Evolutionary conservation across 1,140 invertebrate species (phyloP).

Genomic region (Drosophila bifasciata): DNA sequence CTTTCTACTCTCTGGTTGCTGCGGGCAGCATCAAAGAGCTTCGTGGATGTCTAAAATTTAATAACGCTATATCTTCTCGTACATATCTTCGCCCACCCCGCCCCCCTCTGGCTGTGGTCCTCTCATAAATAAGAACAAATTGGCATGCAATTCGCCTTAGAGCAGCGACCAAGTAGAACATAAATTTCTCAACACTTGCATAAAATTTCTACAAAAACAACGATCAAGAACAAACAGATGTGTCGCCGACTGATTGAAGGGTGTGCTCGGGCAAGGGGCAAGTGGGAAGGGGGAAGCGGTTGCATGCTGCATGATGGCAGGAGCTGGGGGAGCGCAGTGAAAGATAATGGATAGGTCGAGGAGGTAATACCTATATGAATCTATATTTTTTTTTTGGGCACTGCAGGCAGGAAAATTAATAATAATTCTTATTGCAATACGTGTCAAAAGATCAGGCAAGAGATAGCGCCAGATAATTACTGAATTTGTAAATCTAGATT

Average conservation of each 20-base stretch:
- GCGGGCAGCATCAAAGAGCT: conserved; percentile 29
- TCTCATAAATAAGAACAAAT: conserved; percentile 75
- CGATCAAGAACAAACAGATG: conserved; percentile 64
- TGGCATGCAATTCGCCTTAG: conserved; percentile 73
- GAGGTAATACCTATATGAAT: too few relatives aligned
- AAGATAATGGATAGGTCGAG: too few relatives aligned
- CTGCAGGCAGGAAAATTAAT: too few relatives aligned
- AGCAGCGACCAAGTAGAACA: conserved; percentile 62
- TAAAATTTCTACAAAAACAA: conserved; percentile 76
- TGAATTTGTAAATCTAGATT: too few relatives aligned
- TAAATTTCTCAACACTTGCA: conserved; percentile 80
- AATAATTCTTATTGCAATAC: too few relatives aligned
- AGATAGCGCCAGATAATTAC: too few relatives aligned
- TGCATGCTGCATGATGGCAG: too few relatives aligned
- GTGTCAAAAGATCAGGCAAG: too few relatives aligned
- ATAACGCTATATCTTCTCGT: conserved; percentile 49
- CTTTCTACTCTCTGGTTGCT: not conserved
- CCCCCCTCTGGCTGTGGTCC: conserved; percentile 26
- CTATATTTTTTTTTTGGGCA: too few relatives aligned
- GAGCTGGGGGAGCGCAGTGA: too few relatives aligned
- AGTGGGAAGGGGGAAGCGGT: too few relatives aligned
- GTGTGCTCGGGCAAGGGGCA: not conserved
- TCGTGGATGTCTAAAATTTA: conserved; percentile 52
- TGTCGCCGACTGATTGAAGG: conserved; percentile 50
- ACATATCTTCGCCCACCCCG: not conserved